Conservation (phyloP, 2,888 invertebrate genomes). For the Leucozona laternaria region DNA sequence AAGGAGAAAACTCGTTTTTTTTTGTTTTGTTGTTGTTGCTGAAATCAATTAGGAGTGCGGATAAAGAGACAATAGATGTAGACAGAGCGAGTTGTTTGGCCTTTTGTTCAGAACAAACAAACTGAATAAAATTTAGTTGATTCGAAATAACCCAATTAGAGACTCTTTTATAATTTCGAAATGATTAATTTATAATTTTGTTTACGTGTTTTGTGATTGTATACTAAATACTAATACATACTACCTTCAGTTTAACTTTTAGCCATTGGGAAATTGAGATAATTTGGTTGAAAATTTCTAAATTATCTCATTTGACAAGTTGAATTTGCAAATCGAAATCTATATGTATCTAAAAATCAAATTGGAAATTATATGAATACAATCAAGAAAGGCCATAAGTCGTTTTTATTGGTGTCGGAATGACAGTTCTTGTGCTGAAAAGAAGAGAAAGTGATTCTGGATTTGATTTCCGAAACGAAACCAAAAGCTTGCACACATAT, state of each 20-base stretch:
- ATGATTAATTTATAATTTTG: neutral
- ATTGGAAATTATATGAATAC: too few relatives aligned
- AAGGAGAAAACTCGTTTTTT: neutral
- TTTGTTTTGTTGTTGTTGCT: neutral
- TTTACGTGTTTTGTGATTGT: neutral
- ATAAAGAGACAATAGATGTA: neutral
- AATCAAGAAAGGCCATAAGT: too few relatives aligned
- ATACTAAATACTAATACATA: neutral
- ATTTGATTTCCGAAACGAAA: too few relatives aligned
- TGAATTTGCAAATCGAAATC: too few relatives aligned
- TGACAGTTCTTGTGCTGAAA: too few relatives aligned
- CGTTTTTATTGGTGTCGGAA: too few relatives aligned
- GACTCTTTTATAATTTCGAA: neutral
- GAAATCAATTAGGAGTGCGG: constrained; percentile 1
- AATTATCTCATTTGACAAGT: too few relatives aligned
- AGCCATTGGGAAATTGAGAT: too few relatives aligned
- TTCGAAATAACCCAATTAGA: constrained; percentile 17
- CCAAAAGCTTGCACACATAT: too few relatives aligned
- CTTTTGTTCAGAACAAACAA: constrained; percentile 6
- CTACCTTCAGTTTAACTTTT: neutral
- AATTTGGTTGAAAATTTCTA: too few relatives aligned
- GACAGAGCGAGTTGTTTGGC: neutral
- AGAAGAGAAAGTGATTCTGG: too few relatives aligned
- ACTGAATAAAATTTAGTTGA: constrained; percentile 10
- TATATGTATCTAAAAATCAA: too few relatives aligned